These are phyloP conservation scores for Gobionotothen gibberifrons DNA, from an alignment of 2,797 vertebrate species.

Conservation along the genomic window DNA sequence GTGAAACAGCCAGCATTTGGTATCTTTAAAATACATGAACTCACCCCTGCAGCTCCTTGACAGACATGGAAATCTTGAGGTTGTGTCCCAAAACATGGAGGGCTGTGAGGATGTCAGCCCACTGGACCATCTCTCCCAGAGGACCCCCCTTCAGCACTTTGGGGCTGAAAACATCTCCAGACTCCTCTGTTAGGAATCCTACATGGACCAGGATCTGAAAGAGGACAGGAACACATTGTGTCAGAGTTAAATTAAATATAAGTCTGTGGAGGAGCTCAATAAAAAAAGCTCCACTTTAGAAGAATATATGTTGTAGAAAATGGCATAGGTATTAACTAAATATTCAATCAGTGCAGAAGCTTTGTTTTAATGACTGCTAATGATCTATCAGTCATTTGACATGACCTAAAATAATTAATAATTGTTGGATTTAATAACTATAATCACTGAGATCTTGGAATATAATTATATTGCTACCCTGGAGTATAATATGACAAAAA, in stretches of 20 bases:
- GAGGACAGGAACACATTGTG: conserved; percentile 4
- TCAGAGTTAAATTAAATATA: neutral
- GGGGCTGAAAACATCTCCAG: conserved; percentile 96
- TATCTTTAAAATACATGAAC: conserved; percentile 54
- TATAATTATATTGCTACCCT: neutral
- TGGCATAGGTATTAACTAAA: neutral
- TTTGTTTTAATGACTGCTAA: neutral
- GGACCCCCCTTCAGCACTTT: conserved; percentile 97
- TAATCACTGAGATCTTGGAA: neutral
- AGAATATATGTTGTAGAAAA: neutral
- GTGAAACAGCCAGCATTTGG: neutral
- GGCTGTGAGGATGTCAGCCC: conserved; percentile 95
- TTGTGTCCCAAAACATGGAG: conserved; percentile 95
- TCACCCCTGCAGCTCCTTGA: conserved; percentile 98
- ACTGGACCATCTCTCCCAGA: conserved; percentile 98
- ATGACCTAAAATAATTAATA: neutral
- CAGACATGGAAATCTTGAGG: conserved; percentile 89
- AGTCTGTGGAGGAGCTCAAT: neutral
- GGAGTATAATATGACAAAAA: neutral
- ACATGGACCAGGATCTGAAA: conserved; percentile 94
- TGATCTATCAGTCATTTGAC: neutral
- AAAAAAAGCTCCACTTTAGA: neutral
- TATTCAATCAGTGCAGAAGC: neutral
- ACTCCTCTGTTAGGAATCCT: conserved; percentile 97
- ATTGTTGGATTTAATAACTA: neutral